Conservation (phyloP, 2,113 vertebrate species). For the Sturnus vulgaris region DNA sequence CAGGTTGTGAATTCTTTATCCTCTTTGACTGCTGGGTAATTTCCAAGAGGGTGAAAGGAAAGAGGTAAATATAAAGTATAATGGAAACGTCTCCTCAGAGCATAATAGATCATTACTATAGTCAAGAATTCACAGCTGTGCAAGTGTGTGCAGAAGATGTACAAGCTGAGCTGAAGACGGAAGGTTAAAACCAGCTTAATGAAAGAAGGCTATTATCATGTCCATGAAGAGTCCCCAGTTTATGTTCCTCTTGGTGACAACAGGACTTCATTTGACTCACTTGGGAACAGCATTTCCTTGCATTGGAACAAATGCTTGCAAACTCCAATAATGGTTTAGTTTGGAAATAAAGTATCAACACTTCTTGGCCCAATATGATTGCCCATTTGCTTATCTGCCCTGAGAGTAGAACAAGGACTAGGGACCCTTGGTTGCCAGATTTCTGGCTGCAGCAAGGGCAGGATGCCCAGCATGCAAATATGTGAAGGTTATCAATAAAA, state of each 20-base stretch:
- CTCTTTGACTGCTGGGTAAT: not conserved
- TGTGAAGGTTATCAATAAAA: not conserved
- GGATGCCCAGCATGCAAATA: not conserved
- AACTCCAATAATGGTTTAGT: not conserved
- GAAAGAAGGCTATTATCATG: not conserved
- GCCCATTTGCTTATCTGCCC: not conserved
- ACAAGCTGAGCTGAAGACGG: not conserved
- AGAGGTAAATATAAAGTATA: not conserved
- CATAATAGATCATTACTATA: not conserved
- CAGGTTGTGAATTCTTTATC: not conserved
- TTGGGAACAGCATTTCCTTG: rapidly evolving
- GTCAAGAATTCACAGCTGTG: not conserved
- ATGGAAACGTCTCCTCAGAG: not conserved
- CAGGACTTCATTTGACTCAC: not conserved
- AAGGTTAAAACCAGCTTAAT: not conserved
- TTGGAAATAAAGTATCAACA: not conserved
- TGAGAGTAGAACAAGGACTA: not conserved
- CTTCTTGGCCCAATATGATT: not conserved
- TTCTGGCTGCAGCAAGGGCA: not conserved
- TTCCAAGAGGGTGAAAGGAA: not conserved
- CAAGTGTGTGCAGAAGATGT: not conserved
- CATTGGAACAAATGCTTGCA: not conserved
- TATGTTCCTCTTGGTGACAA: not conserved
- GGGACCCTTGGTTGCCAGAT: not conserved
- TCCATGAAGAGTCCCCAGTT: not conserved